A percentile compares a stretch with the other conserved stretches of the same genome.
Evolutionary conservation across 2,888 invertebrate species (phyloP).

Genomic region (Acrobasis suavella): DNA sequence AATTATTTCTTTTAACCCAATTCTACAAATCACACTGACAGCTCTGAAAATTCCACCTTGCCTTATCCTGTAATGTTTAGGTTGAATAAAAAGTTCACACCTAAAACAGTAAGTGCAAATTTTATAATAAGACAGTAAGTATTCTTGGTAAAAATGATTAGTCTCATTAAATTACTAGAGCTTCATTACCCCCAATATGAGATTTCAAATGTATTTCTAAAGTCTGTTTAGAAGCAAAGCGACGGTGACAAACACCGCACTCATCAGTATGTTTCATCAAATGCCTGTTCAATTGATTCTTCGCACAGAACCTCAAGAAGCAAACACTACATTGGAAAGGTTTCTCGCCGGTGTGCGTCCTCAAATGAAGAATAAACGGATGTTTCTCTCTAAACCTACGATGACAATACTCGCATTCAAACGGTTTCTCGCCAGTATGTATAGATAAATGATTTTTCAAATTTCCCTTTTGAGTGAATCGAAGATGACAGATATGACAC

Average conservation of each 20-base stretch:
- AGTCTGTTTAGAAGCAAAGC: conserved; percentile 7
- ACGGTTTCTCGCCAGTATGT: conserved; percentile 1
- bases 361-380: conserved; percentile 15
- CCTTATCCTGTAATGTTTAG: no score
- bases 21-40: no score
- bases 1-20: no score
- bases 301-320: conserved; percentile 13
- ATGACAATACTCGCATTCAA: conserved; percentile 19
- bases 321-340: conserved; percentile 15
- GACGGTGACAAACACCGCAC: conserved; percentile 15
- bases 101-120: no score
- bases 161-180: conserved; percentile 3
- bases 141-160: neutral
- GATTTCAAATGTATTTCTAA: conserved; percentile 20
- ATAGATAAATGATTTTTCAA: conserved; percentile 14
- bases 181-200: conserved; percentile 14
- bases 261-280: conserved; percentile 17
- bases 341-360: conserved; percentile 18
- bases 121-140: no score
- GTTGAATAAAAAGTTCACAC: no score
- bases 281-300: conserved; percentile 13
- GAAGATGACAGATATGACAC: conserved; percentile 19
- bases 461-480: conserved; percentile 19
- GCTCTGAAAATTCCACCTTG: no score
- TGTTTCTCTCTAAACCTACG: conserved; percentile 16